These are phyloP conservation scores for Cataglyphis hispanica DNA, from an alignment of 1,140 invertebrate species.

Conservation along the genomic window DNA sequence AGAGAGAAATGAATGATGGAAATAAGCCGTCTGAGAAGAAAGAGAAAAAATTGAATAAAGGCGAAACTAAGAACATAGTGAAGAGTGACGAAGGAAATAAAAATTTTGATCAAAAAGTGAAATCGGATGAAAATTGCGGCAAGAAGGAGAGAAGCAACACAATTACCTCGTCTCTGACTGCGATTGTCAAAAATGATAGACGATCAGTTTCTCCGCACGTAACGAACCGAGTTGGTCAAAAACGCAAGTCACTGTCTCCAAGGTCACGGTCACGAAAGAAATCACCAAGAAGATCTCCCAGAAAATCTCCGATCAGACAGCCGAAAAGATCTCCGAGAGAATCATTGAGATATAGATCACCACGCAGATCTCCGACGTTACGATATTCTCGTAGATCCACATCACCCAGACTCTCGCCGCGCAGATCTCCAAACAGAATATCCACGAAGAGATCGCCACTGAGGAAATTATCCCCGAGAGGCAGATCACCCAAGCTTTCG, in stretches of 20 bases:
- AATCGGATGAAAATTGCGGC: conserved; percentile 48
- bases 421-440: conserved; percentile 76
- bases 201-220: conserved; percentile 73
- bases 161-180: conserved; percentile 14
- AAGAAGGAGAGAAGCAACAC: conserved; percentile 63
- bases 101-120: conserved; percentile 49
- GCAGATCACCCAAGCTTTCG: conserved; percentile 67
- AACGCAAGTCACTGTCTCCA: conserved; percentile 78
- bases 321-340: conserved; percentile 74
- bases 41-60: conserved; percentile 71
- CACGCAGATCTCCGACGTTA: conserved; percentile 70
- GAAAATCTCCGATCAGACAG: conserved; percentile 76
- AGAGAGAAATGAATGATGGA: conserved; percentile 80
- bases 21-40: conserved; percentile 73
- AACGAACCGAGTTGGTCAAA: conserved; percentile 63
- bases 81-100: conserved; percentile 61
- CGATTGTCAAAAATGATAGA: conserved; percentile 67
- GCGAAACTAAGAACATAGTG: conserved; percentile 46
- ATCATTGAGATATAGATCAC: conserved; percentile 73
- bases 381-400: conserved; percentile 76
- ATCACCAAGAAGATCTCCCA: conserved; percentile 78
- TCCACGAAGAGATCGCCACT: conserved; percentile 68
- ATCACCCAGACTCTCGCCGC: conserved; percentile 72
- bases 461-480: conserved; percentile 74
- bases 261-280: conserved; percentile 76